Evolutionary conservation across 1,140 invertebrate species (phyloP).

Genomic region (Panonychus citri): DNA sequence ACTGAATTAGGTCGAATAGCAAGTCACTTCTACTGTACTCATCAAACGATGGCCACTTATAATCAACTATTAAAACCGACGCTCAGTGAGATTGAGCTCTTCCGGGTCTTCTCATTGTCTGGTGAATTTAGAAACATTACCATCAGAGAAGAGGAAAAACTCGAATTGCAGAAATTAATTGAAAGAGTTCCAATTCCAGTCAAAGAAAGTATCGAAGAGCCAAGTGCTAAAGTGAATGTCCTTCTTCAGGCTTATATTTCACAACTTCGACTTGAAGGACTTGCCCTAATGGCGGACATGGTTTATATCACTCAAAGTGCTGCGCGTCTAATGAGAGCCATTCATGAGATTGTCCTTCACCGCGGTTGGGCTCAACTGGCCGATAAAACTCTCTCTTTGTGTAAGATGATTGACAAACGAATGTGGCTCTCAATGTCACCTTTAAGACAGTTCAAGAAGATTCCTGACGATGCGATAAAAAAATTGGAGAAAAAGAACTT

Average conservation of each 20-base stretch:
- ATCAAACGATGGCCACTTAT: slow-evolving; percentile 88
- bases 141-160: slow-evolving; percentile 91
- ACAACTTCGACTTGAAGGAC: slow-evolving; percentile 90
- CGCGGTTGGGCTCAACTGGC: slow-evolving; percentile 91
- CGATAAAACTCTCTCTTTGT: slow-evolving; percentile 80
- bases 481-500: slow-evolving; percentile 97
- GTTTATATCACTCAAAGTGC: slow-evolving; percentile 97
- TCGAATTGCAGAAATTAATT: slow-evolving; percentile 90
- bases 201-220: slow-evolving; percentile 94
- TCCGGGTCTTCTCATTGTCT: slow-evolving; percentile 95
- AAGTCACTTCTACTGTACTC: slow-evolving; percentile 91
- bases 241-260: slow-evolving; percentile 94
- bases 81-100: slow-evolving; percentile 88
- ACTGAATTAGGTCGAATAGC: slow-evolving; percentile 90
- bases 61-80: slow-evolving; percentile 91
- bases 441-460: slow-evolving; percentile 85
- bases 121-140: slow-evolving; percentile 76
- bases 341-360: slow-evolving; percentile 79
- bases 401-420: slow-evolving; percentile 94
- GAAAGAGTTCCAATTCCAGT: slow-evolving; percentile 95
- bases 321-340: slow-evolving; percentile 74
- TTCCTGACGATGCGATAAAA: slow-evolving; percentile 90
- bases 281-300: slow-evolving; percentile 97
- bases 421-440: slow-evolving; percentile 98
- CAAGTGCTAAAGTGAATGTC: slow-evolving; percentile 89